Evolutionary conservation across 92 coral and sea anemone species (phyloP).

Genomic region (Porites rus): DNA sequence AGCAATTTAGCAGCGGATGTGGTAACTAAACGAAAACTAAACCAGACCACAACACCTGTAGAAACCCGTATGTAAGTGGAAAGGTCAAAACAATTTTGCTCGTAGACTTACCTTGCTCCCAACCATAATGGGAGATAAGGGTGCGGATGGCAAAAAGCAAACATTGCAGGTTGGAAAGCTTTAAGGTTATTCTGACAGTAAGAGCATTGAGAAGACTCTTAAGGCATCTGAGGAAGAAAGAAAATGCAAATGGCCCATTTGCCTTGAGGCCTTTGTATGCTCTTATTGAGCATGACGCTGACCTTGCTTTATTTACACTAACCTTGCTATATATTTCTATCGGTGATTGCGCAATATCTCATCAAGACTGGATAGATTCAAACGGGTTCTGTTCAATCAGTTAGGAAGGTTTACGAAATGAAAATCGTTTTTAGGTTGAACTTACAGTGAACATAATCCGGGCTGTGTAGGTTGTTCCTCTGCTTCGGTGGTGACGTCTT

Average conservation of each 20-base stretch:
- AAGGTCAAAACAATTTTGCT: no score
- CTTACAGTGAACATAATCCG: neutral
- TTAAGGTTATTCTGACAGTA: neutral
- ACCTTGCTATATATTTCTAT: neutral
- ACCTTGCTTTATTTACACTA: neutral
- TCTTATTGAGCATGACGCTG: neutral
- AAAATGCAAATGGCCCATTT: neutral
- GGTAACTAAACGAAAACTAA: neutral
- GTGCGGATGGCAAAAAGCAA: constrained; percentile 3
- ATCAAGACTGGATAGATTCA: neutral
- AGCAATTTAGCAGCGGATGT: neutral
- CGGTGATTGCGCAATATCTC: neutral
- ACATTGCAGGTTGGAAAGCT: neutral
- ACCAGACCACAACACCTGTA: neutral
- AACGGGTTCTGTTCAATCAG: neutral
- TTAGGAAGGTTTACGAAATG: no score
- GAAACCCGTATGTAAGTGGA: neutral
- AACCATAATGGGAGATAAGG: neutral
- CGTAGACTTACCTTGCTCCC: neutral
- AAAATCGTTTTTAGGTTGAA: neutral
- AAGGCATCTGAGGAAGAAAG: neutral
- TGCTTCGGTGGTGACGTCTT: neutral
- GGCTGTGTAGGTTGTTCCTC: neutral
- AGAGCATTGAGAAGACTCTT: neutral
- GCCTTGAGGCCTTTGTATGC: neutral